Conservation (phyloP, 1,140 invertebrate species). For the Chionoecetes opilio region DNA sequence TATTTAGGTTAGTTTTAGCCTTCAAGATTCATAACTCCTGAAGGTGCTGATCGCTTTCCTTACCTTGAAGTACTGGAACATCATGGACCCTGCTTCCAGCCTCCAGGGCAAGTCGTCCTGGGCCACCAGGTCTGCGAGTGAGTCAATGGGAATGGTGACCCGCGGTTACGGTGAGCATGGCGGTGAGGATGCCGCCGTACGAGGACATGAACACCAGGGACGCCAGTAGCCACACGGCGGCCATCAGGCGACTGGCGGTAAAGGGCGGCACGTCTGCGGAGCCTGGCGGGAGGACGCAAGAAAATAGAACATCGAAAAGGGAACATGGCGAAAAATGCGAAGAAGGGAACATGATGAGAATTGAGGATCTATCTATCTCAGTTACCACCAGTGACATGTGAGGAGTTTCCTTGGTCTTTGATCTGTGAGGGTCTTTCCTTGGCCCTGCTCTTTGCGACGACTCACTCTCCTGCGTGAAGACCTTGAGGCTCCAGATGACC, state of each 20-base stretch:
- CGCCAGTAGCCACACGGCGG: background rate
- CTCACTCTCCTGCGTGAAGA: constrained; percentile 44
- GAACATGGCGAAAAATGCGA: background rate
- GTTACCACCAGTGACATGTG: background rate
- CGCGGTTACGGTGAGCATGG: constrained; percentile 53
- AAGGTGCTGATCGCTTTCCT: background rate
- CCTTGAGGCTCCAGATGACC: constrained; percentile 13
- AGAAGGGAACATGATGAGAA: background rate
- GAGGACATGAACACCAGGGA: constrained; percentile 49
- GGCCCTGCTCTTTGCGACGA: background rate
- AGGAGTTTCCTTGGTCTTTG: background rate
- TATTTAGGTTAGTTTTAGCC: too few species aligned
- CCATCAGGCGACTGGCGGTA: background rate
- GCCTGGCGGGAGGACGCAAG: background rate
- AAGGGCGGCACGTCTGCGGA: background rate
- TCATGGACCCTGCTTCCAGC: constrained; percentile 29
- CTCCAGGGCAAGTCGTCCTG: constrained; percentile 35
- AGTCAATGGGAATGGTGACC: constrained; percentile 61
- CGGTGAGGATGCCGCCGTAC: constrained; percentile 51
- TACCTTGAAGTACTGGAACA: constrained; percentile 15
- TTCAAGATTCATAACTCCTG: too few species aligned
- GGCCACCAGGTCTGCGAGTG: constrained; percentile 51
- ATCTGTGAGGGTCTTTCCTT: too few species aligned
- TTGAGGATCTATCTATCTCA: background rate
- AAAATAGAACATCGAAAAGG: too few species aligned